phyloP scores from a whole-genome alignment of 2,888 invertebrate genomes.

The Acrobasis suavella region DNA sequence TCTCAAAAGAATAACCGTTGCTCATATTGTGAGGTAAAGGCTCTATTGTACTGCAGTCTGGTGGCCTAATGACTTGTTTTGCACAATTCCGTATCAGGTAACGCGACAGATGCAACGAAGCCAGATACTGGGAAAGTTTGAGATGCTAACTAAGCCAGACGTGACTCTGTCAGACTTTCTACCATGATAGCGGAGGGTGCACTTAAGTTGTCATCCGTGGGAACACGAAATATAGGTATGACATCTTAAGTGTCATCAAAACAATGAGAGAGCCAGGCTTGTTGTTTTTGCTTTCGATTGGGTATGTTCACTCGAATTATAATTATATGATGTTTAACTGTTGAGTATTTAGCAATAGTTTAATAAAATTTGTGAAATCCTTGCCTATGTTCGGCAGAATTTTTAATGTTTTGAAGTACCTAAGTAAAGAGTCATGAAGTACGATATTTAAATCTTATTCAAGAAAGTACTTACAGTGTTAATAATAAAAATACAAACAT shows the following conservation, averaged over 20 bases:
- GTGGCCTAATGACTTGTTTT: slow-evolving; percentile 69
- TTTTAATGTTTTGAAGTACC: no score
- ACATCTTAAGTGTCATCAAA: slow-evolving; percentile 57
- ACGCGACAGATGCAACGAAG: slow-evolving; percentile 67
- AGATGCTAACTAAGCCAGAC: slow-evolving; percentile 76
- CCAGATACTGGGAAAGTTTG: slow-evolving; percentile 66
- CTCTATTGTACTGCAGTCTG: slow-evolving; percentile 51
- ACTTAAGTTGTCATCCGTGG: slow-evolving; percentile 76
- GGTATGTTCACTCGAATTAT: neutral
- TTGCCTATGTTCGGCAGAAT: no score
- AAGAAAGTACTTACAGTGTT: no score
- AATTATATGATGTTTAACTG: no score
- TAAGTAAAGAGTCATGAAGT: no score
- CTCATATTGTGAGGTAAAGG: slow-evolving; percentile 37
- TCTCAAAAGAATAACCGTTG: slow-evolving; percentile 37
- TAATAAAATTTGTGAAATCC: no score
- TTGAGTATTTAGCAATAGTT: no score
- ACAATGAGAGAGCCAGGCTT: slow-evolving; percentile 53
- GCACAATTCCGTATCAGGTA: slow-evolving; percentile 65
- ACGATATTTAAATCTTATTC: no score
- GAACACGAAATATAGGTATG: slow-evolving; percentile 67
- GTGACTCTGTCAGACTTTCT: slow-evolving; percentile 76
- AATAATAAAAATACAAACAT: no score
- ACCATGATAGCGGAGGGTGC: slow-evolving; percentile 63
- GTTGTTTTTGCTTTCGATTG: slow-evolving; percentile 32